A percentile compares a stretch with the other conserved stretches of the same genome.
Evolutionary conservation across 1,140 invertebrate genomes (phyloP).

Genomic region (Lordiphosa collinella): DNA sequence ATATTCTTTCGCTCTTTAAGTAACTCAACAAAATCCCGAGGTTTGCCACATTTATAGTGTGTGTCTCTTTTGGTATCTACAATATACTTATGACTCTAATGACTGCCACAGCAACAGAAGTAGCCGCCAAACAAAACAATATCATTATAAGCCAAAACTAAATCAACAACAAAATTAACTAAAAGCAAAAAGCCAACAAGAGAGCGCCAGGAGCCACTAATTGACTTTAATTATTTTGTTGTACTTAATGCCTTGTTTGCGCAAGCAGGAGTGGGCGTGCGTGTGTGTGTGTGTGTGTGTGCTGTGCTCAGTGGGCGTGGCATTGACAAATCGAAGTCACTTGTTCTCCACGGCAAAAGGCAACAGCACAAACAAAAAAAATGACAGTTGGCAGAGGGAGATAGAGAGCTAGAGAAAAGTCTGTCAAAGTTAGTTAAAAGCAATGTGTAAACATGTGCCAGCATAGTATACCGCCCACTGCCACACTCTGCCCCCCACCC

Average conservation of each 20-base stretch:
- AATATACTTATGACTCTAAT: slow-evolving; percentile 23
- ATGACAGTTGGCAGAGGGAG: background rate
- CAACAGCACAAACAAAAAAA: slow-evolving; percentile 14
- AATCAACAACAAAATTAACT: slow-evolving; percentile 41
- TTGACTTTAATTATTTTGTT: slow-evolving; percentile 78
- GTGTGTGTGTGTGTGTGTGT: background rate
- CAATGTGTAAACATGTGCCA: slow-evolving; percentile 50
- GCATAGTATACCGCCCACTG: background rate
- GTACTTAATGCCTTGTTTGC: slow-evolving; percentile 73
- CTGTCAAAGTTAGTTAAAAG: slow-evolving; percentile 57
- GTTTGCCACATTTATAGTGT: too few species aligned
- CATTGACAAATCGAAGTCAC: slow-evolving; percentile 38
- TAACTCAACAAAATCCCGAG: too few species aligned
- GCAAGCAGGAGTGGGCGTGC: slow-evolving; percentile 17
- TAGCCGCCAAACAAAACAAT: slow-evolving; percentile 18
- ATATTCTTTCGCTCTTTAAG: too few species aligned
- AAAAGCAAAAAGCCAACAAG: slow-evolving; percentile 19
- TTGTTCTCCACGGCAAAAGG: slow-evolving; percentile 29
- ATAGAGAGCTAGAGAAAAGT: background rate
- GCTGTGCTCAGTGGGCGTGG: slow-evolving; percentile 23
- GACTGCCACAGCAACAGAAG: slow-evolving; percentile 23
- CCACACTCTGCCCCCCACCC: background rate
- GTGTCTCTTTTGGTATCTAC: too few species aligned
- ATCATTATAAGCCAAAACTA: slow-evolving; percentile 50
- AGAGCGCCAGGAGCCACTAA: slow-evolving; percentile 56